A percentile compares a stretch with the other conserved stretches of the same genome.
These are phyloP conservation scores for Malurus cyaneus DNA, from an alignment of 2,113 vertebrate species.

Conservation along the genomic window DNA sequence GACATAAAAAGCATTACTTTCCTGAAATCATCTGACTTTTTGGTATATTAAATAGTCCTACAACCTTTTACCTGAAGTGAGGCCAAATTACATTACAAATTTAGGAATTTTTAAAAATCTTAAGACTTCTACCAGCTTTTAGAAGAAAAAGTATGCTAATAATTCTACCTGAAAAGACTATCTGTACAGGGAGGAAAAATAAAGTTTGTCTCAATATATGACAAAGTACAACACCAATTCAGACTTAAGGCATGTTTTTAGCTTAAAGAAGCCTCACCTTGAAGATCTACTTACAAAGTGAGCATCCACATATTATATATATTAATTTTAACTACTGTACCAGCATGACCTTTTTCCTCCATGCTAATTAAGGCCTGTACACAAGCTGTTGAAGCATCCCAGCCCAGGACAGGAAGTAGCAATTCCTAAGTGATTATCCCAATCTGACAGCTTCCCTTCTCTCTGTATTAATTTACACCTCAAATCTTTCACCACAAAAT, in stretches of 20 bases:
- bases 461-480: background rate
- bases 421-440: background rate
- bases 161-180: background rate
- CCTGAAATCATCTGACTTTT: background rate
- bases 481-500: background rate
- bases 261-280: background rate
- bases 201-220: background rate
- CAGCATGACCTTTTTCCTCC: background rate
- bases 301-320: background rate
- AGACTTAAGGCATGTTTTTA: background rate
- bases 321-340: background rate
- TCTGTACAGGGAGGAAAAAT: background rate
- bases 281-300: background rate
- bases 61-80: background rate
- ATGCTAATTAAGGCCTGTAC: background rate
- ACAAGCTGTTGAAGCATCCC: background rate
- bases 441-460: background rate
- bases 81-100: background rate
- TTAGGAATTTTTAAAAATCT: accelerated
- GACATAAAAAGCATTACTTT: background rate
- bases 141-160: accelerated
- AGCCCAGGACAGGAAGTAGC: background rate
- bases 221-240: background rate
- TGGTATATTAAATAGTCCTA: background rate
- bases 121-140: background rate